Conservation (phyloP, 2,888 invertebrate species). For the Agrotis puta region DNA sequence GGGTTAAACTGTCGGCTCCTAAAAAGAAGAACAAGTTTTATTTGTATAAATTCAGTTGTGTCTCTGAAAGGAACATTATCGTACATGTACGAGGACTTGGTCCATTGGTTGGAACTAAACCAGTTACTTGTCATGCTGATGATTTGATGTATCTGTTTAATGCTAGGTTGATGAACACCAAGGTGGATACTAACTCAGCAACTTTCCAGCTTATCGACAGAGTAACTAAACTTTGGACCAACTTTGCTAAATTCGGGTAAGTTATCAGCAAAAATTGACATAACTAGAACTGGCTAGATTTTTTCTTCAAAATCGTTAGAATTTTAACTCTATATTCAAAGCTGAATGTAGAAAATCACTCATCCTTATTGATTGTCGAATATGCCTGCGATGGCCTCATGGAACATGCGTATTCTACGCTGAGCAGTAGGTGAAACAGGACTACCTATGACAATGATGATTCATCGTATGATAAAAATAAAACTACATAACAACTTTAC, state of each 20-base stretch:
- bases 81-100: constrained; percentile 45
- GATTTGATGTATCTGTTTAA: constrained; percentile 72
- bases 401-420: too few species aligned
- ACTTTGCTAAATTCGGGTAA: constrained; percentile 78
- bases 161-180: constrained; percentile 48
- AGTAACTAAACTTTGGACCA: constrained; percentile 73
- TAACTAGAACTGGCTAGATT: too few species aligned
- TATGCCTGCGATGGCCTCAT: too few species aligned
- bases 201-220: constrained; percentile 67
- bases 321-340: too few species aligned
- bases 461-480: not conserved
- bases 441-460: too few species aligned
- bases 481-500: not conserved
- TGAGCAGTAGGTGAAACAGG: too few species aligned
- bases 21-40: constrained; percentile 67
- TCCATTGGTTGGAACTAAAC: constrained; percentile 46
- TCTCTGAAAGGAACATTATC: constrained; percentile 70
- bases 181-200: constrained; percentile 54
- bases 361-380: too few species aligned
- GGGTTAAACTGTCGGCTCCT: constrained; percentile 62
- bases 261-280: constrained; percentile 16
- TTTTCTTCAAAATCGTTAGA: too few species aligned
- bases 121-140: constrained; percentile 69
- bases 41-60: constrained; percentile 70
- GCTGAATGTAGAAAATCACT: too few species aligned